Base-by-base conservation (phyloP, 2,888 invertebrate genomes). In the Erynnis tages region DNA sequence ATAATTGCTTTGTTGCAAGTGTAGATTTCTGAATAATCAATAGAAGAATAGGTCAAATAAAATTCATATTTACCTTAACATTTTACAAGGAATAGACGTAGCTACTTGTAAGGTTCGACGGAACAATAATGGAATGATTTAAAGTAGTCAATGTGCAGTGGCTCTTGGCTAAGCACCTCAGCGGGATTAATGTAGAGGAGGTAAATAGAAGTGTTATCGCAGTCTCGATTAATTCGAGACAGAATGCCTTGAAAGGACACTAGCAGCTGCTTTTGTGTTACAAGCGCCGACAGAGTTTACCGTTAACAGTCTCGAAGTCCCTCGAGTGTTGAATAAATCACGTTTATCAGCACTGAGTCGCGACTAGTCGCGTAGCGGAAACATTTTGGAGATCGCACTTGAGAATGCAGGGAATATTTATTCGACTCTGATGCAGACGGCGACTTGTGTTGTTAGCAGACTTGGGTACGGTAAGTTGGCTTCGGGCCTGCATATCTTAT, bases 161-260 rank as follows among this genome's bases (percentile, higher is more conserved):
- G n/a, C n/a, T n/a, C n/a, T n/a, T n/a, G n/a, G n/a, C 16, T 45
- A 14, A 45, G 21, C 10, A 16, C 11, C 5, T 27, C 45, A 25
- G 23, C 25, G 10, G 55, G 60, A 58, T 60, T 58, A 59, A 60
- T 57, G 58, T 57, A 55, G 59, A 56, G 56, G 53, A 55, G 58
- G 52, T 48, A 53, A 56, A 59, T 57, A 44, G 46, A 37, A 30
- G 50, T 50, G 52, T 54, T 45, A 44, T 53, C 47, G 50, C 48
- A 34, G 52, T 54, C 50, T 34, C 43, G 54, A 55, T 60, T 57
- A 56, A 54, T 56, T 55, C 48, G 53, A 55, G 54, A 54, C 35
- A 25, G 34, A 34, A 34, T 45, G 25, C 45, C 34, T 34, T 21
- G 34, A 35, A 45, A 45, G 23, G 21, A 34, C 25, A 45, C 7